A percentile compares a stretch with the other conserved stretches of the same genome.
Conservation (phyloP, 2,797 vertebrate genomes). For the Gymnothorax reevesii region DNA sequence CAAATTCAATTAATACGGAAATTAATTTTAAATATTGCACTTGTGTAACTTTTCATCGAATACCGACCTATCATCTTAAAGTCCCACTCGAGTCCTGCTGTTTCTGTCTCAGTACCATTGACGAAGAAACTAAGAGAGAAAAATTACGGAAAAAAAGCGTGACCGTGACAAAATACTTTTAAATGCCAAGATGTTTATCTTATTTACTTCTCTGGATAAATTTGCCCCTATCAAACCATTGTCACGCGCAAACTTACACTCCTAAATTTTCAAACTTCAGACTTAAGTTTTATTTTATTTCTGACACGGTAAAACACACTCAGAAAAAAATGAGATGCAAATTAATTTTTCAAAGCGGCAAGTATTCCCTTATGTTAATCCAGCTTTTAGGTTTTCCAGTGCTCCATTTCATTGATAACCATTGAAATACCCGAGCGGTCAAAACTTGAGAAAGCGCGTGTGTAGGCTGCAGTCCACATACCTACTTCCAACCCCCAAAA, state of each 20-base stretch:
- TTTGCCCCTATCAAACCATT: neutral
- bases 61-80: slow-evolving; percentile 45
- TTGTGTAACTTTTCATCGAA: slow-evolving; percentile 35
- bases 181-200: slow-evolving; percentile 11
- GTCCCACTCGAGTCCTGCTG: slow-evolving; percentile 40
- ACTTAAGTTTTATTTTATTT: slow-evolving; percentile 1
- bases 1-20: slow-evolving; percentile 6
- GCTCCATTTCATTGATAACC: slow-evolving; percentile 40
- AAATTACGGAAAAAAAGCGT: neutral
- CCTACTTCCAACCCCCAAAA: slow-evolving; percentile 66
- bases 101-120: slow-evolving; percentile 50
- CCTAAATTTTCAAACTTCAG: slow-evolving; percentile 19
- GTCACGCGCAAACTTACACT: neutral
- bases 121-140: slow-evolving; percentile 20
- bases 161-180: slow-evolving; percentile 17
- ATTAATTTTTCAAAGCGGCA: slow-evolving; percentile 49
- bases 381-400: slow-evolving; percentile 57
- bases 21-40: slow-evolving; percentile 25
- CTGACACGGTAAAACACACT: slow-evolving; percentile 3
- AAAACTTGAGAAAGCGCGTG: slow-evolving; percentile 49
- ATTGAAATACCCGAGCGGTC: slow-evolving; percentile 30
- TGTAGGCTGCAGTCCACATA: slow-evolving; percentile 36
- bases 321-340: slow-evolving; percentile 36
- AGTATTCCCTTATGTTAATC: slow-evolving; percentile 51
- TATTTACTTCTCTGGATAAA: too few species aligned